phyloP scores from a whole-genome alignment of 2,113 vertebrate species.

The Zonotrichia leucophrys region DNA sequence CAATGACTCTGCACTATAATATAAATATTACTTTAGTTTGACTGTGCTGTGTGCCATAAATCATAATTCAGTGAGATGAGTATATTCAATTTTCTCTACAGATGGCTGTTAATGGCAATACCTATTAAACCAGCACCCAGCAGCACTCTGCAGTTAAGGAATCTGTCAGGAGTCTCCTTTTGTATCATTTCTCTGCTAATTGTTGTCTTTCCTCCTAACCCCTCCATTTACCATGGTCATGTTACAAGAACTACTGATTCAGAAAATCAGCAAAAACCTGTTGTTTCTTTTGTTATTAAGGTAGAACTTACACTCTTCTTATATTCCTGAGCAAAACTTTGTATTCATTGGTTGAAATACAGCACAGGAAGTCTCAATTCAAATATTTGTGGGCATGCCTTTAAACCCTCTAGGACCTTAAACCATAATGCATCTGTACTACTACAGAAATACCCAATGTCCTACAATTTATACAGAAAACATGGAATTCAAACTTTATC shows the following conservation, averaged over 20 bases:
- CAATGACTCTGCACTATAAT: constrained; percentile 73
- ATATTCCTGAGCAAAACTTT: not conserved
- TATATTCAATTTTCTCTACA: constrained; percentile 66
- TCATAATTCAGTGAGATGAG: constrained; percentile 74
- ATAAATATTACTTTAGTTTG: constrained; percentile 75
- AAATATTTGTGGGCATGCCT: not conserved
- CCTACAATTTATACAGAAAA: not conserved
- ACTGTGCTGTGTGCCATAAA: constrained; percentile 71
- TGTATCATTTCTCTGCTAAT: not conserved
- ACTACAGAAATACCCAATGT: not conserved
- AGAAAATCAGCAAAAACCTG: not conserved
- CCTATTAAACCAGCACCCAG: constrained; percentile 72
- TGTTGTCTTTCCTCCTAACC: not conserved
- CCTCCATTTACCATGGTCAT: not conserved
- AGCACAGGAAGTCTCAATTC: not conserved
- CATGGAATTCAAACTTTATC: not conserved
- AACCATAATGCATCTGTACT: not conserved
- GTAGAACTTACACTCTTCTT: not conserved
- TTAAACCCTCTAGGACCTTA: not conserved
- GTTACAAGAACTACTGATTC: not conserved
- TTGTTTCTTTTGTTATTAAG: not conserved
- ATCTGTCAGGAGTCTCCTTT: constrained; percentile 36
- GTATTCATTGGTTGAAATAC: not conserved
- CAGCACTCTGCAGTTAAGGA: constrained; percentile 57
- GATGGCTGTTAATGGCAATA: constrained; percentile 66